Evolutionary conservation across 2,113 vertebrate species (phyloP), one percentile per base, ranked within the genome.

Genomic region (Micronycteris hirsuta): DNA sequence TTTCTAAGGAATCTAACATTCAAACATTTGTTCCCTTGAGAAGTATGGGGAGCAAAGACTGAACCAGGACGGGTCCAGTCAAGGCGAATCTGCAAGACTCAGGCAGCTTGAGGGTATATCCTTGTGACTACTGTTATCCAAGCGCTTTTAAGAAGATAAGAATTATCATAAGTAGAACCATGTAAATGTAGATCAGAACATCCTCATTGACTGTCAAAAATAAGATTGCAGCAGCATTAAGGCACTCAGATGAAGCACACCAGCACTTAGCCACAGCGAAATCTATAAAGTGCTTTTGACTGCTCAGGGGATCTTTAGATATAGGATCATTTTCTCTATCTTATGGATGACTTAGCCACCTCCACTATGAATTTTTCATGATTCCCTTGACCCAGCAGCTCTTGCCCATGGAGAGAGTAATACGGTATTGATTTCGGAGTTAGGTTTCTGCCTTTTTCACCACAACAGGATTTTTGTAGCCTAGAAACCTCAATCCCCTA

Each of bases 281-380:
- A 99, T 99, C 98, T 98, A 98, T 98, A 98, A 98, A 98, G 98
- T 98, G 98, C 98, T 98, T 98, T 98, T 56, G 78, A 98, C 98
- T 98, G 97, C 98, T 99, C 98, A 97, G 94, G 98, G 98, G 98
- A 98, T 99, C 98, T 98, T 98, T 98, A 98, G 97, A 98, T 98
- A 97, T 94, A 98, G 97, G 98, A 98, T 98, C 98, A 98, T 98
- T 98, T 99, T 98, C 98, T 98, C 97, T 98, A 91, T 98, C 98
- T 98, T 99, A 98, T 99, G 98, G 98, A 99, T 98, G 98, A 98
- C 98, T 98, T 98, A 98, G 98, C 98, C 98, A 99, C 98, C 98
- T 99, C 98, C 88, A 95, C 97, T 98, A 99, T 99, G 98, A 99
- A 99, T 99, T 98, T 99, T 99, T 99, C 98, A 99, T 99, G 98